Percentiles rank a stretch among this genome's conserved stretches.
Conservation (phyloP, 2,113 vertebrate species). For the Paraplagusia blochii region DNA sequence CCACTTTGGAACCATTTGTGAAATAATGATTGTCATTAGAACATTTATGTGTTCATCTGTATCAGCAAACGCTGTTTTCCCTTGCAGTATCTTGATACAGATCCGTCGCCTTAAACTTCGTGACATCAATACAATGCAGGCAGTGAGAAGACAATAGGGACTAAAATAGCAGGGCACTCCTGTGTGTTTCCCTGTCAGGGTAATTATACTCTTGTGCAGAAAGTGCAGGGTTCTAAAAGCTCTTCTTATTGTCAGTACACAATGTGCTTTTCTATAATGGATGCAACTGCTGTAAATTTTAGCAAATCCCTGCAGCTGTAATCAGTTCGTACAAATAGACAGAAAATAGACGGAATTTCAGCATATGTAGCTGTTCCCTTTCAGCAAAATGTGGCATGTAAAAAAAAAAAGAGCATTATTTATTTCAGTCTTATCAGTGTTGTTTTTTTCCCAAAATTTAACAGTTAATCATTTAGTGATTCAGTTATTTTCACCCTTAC, state of each 20-base stretch:
- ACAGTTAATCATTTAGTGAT: too few relatives aligned
- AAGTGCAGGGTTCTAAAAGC: constrained; percentile 20
- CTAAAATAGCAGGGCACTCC: constrained; percentile 7
- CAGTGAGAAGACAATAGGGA: constrained; percentile 7
- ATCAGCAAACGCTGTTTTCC: background rate
- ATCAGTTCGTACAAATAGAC: too few relatives aligned
- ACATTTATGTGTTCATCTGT: too few relatives aligned
- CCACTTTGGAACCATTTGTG: too few relatives aligned
- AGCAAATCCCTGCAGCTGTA: constrained; percentile 14
- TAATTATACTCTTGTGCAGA: constrained; percentile 50
- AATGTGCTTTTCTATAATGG: constrained; percentile 22
- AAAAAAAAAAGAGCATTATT: too few relatives aligned
- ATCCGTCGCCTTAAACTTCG: background rate
- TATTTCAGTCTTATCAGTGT: too few relatives aligned
- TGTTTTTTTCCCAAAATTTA: too few relatives aligned
- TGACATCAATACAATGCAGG: constrained; percentile 4
- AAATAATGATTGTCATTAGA: too few relatives aligned
- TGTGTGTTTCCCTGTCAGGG: constrained; percentile 21
- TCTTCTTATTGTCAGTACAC: constrained; percentile 43
- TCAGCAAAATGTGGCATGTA: too few relatives aligned
- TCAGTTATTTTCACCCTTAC: too few relatives aligned
- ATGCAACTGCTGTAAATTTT: constrained; percentile 38
- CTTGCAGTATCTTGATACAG: background rate
- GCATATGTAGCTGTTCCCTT: too few relatives aligned
- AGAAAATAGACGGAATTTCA: too few relatives aligned